phyloP scores from a whole-genome alignment of 2,113 vertebrate genomes.

The Heteronetta atricapilla region DNA sequence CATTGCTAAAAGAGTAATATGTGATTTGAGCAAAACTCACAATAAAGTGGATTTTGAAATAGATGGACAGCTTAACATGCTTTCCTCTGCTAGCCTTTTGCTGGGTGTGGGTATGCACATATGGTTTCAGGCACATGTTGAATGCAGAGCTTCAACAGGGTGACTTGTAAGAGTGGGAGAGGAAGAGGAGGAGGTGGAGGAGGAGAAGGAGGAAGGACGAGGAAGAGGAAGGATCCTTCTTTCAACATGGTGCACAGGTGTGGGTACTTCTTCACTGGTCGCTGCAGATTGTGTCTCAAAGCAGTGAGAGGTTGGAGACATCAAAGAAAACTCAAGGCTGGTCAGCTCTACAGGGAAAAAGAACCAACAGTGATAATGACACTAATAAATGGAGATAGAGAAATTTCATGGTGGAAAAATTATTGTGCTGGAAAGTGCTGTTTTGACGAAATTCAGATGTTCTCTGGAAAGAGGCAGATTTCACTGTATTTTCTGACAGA shows the following conservation, averaged over 20 bases:
- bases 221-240: neutral
- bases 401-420: neutral
- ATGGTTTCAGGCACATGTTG: neutral
- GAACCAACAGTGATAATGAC: neutral
- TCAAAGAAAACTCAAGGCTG: neutral
- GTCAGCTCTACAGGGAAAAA: neutral
- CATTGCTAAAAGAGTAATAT: accelerated
- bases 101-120: neutral
- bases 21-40: neutral
- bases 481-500: conserved; percentile 8
- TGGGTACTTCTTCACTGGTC: neutral
- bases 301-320: neutral
- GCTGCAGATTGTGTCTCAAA: neutral
- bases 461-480: neutral
- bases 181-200: neutral
- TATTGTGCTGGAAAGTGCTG: neutral
- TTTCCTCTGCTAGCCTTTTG: neutral
- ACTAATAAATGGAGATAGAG: neutral
- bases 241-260: accelerated
- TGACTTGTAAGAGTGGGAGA: neutral
- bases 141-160: neutral
- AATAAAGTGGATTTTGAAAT: neutral
- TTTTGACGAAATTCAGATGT: neutral
- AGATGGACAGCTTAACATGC: accelerated
- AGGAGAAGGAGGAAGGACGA: neutral